phyloP scores from a whole-genome alignment of 2,797 vertebrate species.

The Myotis daubentonii region DNA sequence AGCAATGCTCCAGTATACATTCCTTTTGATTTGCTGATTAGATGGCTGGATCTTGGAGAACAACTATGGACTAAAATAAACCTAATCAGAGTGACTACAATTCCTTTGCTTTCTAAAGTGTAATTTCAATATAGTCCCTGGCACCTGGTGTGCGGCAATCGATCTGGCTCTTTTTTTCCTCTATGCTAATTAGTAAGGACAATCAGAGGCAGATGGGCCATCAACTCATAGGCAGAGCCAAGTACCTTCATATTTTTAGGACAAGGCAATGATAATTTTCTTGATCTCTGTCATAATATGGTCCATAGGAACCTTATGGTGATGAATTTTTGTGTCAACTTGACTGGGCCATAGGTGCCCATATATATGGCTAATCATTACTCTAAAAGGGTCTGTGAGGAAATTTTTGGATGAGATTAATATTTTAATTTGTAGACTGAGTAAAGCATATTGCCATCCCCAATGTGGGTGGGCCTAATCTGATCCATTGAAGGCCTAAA shows the following conservation, averaged over 20 bases:
- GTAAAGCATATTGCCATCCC: neutral
- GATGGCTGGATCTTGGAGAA: neutral
- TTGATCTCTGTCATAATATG: neutral
- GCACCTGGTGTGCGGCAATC: neutral
- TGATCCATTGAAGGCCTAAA: neutral
- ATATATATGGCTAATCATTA: neutral
- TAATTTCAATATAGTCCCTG: neutral
- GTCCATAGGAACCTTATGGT: neutral
- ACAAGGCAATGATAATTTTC: neutral
- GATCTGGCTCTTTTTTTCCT: neutral
- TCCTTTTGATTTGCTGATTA: neutral
- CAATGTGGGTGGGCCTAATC: neutral
- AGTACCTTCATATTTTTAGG: neutral
- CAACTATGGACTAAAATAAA: neutral
- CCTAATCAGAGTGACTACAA: neutral
- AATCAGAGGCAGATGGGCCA: neutral
- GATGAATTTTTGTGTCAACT: neutral
- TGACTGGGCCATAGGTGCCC: neutral
- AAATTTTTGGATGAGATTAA: neutral
- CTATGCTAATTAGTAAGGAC: neutral
- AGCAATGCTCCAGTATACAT: neutral
- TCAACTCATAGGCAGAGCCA: neutral
- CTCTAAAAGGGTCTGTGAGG: neutral
- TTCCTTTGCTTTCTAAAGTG: conserved; percentile 42
- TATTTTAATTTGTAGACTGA: neutral